phyloP scores from a whole-genome alignment of 2,113 vertebrate genomes.

The Pica pica region DNA sequence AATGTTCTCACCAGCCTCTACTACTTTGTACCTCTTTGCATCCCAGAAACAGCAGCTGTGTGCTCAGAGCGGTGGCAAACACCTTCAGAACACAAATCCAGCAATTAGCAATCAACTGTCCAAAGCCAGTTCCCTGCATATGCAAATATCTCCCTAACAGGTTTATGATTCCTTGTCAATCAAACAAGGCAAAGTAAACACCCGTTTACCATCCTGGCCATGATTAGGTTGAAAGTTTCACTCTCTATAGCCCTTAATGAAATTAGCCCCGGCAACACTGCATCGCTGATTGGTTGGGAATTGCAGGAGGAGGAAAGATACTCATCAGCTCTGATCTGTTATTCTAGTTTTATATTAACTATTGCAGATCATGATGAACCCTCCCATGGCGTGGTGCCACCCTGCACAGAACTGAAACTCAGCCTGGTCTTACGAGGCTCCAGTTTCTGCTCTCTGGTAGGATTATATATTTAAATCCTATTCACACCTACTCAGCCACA shows the following conservation, averaged over 20 bases:
- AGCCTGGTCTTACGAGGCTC: neutral
- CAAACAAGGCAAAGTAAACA: slow-evolving; percentile 46
- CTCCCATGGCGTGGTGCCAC: neutral
- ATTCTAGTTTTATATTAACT: slow-evolving; percentile 51
- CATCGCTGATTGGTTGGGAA: slow-evolving; percentile 33
- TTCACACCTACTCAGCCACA: neutral
- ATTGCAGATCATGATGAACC: neutral
- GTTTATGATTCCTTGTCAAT: slow-evolving; percentile 26
- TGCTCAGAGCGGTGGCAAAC: neutral
- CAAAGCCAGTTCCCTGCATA: slow-evolving; percentile 4
- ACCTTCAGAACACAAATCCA: neutral
- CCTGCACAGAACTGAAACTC: neutral
- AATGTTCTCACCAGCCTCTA: neutral
- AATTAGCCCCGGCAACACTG: neutral
- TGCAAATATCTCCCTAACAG: slow-evolving; percentile 11
- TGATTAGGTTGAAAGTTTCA: slow-evolving; percentile 19
- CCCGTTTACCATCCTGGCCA: neutral
- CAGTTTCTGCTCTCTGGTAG: neutral
- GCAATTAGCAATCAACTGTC: neutral
- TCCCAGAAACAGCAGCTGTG: neutral
- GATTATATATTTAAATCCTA: neutral
- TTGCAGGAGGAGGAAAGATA: slow-evolving; percentile 24
- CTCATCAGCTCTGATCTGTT: slow-evolving; percentile 39
- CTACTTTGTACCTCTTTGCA: neutral
- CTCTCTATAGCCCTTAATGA: slow-evolving; percentile 25